A percentile compares a stretch with the other conserved stretches of the same genome.
Evolutionary conservation across 2,797 vertebrate species (phyloP).

Genomic region (Halcyon leucocephala): DNA sequence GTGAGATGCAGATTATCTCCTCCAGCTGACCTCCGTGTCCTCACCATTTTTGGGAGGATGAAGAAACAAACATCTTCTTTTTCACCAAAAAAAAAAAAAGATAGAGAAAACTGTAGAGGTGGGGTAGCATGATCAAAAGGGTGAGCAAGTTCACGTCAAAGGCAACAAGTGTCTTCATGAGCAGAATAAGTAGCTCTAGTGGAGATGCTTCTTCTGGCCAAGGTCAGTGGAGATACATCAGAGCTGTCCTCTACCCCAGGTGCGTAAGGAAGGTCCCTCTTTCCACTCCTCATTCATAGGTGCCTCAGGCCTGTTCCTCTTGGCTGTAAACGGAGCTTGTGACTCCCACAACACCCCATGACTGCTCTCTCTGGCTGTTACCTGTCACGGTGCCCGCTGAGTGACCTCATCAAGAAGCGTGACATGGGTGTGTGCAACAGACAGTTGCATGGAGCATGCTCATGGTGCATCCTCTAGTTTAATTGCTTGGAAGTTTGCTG

Average conservation of each 20-base stretch:
- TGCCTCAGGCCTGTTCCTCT: not conserved
- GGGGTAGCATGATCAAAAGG: not conserved
- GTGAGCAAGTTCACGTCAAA: not conserved
- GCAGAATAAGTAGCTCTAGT: not conserved
- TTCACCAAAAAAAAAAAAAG: not conserved
- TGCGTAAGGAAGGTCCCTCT: accelerated
- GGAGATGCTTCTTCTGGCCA: not conserved
- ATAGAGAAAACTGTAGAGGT: not conserved
- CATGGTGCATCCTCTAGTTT: not conserved
- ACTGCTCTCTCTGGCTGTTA: accelerated
- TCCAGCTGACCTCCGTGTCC: not conserved
- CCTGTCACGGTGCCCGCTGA: accelerated
- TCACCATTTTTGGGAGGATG: not conserved
- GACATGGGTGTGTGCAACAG: accelerated
- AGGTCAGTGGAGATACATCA: accelerated
- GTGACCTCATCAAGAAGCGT: accelerated
- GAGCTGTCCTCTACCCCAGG: accelerated
- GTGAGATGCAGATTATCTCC: not conserved
- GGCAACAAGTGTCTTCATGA: not conserved
- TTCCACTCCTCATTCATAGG: not conserved
- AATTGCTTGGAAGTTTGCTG: not conserved
- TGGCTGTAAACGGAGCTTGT: accelerated
- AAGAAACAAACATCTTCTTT: not conserved
- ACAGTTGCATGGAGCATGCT: accelerated
- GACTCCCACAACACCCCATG: not conserved